Conservation (phyloP, 2,888 invertebrate genomes). For the Pherbina coryleti region DNA sequence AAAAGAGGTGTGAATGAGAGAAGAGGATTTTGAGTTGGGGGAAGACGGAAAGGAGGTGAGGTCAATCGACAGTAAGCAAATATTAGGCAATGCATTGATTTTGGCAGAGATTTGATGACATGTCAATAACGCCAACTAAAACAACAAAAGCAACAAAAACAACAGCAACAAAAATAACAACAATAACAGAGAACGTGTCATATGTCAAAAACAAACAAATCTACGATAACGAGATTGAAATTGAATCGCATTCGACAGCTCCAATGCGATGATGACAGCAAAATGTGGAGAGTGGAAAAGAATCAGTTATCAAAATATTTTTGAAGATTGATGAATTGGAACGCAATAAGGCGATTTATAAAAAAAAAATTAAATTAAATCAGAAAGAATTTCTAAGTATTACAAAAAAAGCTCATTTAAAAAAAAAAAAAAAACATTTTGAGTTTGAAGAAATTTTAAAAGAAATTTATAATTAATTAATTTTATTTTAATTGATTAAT, state of each 20-base stretch:
- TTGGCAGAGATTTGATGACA: constrained; percentile 7
- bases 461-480: no score
- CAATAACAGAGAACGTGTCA: not conserved
- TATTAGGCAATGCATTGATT: constrained; percentile 3
- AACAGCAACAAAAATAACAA: not conserved
- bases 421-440: no score
- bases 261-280: no score
- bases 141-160: not conserved
- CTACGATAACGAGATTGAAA: not conserved
- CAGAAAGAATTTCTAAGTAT: no score
- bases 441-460: no score
- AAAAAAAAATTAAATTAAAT: not conserved
- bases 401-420: no score
- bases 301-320: no score
- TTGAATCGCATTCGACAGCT: not conserved
- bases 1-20: not conserved
- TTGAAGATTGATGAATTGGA: not conserved
- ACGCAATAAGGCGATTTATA: not conserved
- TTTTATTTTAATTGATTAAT: no score
- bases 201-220: constrained; percentile 11
- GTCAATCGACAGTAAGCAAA: not conserved
- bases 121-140: not conserved
- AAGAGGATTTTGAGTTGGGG: no score
- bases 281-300: not conserved
- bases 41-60: no score